Conservation (phyloP, 2,888 invertebrate species). For the Trichogramma evanescens region DNA sequence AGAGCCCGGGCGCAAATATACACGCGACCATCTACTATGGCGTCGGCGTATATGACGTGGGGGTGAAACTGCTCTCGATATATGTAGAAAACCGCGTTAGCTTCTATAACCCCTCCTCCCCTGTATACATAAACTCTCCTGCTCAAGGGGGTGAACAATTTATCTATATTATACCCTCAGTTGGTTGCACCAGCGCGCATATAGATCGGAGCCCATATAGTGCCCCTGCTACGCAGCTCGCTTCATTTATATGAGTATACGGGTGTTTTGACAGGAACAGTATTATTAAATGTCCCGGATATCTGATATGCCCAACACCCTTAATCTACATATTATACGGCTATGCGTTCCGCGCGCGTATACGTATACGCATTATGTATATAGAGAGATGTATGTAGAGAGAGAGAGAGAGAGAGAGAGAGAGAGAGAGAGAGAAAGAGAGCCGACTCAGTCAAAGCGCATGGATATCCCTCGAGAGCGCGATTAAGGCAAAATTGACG, state of each 20-base stretch:
- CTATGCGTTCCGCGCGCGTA: conserved; percentile 38
- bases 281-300: conserved; percentile 47
- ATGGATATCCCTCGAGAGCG: neutral
- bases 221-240: neutral
- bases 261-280: conserved; percentile 48
- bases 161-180: conserved; percentile 47
- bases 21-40: too few relatives aligned
- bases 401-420: conserved; percentile 4
- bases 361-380: conserved; percentile 18
- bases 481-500: conserved; percentile 20
- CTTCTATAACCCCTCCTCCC: neutral
- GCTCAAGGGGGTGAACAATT: conserved; percentile 35
- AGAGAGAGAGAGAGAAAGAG: neutral
- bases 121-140: neutral
- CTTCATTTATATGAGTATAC: conserved; percentile 6
- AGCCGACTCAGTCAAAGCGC: too few relatives aligned
- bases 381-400: neutral
- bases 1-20: neutral
- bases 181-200: conserved; percentile 31
- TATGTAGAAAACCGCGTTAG: conserved; percentile 1
- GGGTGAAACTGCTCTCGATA: too few relatives aligned
- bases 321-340: conserved; percentile 47
- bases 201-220: neutral
- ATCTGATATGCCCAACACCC: conserved; percentile 45
- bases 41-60: too few relatives aligned